Conservation (phyloP, 1,140 invertebrate species). For the Bathynomus jamesi region DNA sequence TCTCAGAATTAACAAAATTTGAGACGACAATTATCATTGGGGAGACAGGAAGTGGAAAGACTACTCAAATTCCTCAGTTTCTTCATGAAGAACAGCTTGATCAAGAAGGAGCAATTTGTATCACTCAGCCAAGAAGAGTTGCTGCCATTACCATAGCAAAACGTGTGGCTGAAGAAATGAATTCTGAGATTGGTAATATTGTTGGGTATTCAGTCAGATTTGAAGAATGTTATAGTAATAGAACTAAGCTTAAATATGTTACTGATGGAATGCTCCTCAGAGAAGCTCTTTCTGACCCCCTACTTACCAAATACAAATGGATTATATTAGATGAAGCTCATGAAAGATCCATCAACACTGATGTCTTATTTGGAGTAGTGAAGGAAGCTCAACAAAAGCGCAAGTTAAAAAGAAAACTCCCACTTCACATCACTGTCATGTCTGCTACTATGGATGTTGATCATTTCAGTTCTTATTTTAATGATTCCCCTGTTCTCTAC, state of each 20-base stretch:
- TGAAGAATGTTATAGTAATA: slow-evolving; percentile 67
- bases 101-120: slow-evolving; percentile 39
- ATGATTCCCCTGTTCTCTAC: slow-evolving; percentile 74
- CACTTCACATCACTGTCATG: slow-evolving; percentile 67
- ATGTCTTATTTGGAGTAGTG: slow-evolving; percentile 79
- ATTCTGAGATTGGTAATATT: slow-evolving; percentile 55
- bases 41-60: slow-evolving; percentile 84
- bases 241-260: slow-evolving; percentile 73
- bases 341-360: slow-evolving; percentile 90
- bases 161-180: slow-evolving; percentile 72
- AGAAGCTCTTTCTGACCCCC: slow-evolving; percentile 68
- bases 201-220: slow-evolving; percentile 90
- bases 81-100: slow-evolving; percentile 54
- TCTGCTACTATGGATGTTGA: slow-evolving; percentile 94
- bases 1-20: slow-evolving; percentile 21
- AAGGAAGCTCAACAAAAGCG: slow-evolving; percentile 67
- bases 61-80: slow-evolving; percentile 80
- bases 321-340: slow-evolving; percentile 96
- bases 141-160: slow-evolving; percentile 84
- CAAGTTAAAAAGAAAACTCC: slow-evolving; percentile 44
- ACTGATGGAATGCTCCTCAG: slow-evolving; percentile 92
- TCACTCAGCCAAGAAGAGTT: slow-evolving; percentile 68
- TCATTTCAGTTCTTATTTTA: slow-evolving; percentile 84
- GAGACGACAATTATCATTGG: slow-evolving; percentile 68
- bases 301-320: slow-evolving; percentile 65